Conservation (phyloP, 2,113 vertebrate species). For the Tragelaphus strepsiceros region DNA sequence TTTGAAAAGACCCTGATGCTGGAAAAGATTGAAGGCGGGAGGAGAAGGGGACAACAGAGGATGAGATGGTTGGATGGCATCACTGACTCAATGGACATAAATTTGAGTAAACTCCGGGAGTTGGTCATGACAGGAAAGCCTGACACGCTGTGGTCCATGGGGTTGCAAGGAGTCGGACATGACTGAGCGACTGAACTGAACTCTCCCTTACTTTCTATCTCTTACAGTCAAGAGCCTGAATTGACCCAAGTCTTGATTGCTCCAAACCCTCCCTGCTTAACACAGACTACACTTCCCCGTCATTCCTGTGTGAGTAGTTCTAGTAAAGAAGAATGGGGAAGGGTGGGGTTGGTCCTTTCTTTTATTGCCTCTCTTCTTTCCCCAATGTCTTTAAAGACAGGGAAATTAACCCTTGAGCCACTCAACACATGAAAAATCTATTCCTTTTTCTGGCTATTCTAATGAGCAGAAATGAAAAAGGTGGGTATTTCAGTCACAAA, state of each 20-base stretch:
- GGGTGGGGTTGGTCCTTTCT: rapidly evolving
- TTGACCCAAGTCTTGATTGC: neutral
- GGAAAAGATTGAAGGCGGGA: neutral
- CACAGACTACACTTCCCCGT: rapidly evolving
- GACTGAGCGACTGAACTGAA: neutral
- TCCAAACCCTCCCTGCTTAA: neutral
- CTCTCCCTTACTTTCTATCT: neutral
- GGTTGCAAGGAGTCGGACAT: neutral
- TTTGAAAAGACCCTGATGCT: neutral
- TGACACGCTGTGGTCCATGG: neutral
- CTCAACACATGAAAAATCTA: rapidly evolving
- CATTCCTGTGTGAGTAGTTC: neutral
- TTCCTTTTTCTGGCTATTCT: neutral
- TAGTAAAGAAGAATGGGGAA: neutral
- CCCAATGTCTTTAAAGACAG: neutral
- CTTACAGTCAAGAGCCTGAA: neutral
- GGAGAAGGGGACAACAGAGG: neutral
- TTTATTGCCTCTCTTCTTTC: neutral
- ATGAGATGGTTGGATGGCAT: neutral
- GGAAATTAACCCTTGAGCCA: neutral
- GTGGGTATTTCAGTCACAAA: neutral
- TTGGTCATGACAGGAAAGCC: neutral
- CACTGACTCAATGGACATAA: neutral
- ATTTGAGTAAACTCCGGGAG: neutral
- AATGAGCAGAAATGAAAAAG: neutral